Percentiles rank a stretch among this genome's conserved stretches.
These are phyloP conservation scores for Peromyscus californicus DNA, from an alignment of 2,113 vertebrate genomes.

Conservation along the genomic window DNA sequence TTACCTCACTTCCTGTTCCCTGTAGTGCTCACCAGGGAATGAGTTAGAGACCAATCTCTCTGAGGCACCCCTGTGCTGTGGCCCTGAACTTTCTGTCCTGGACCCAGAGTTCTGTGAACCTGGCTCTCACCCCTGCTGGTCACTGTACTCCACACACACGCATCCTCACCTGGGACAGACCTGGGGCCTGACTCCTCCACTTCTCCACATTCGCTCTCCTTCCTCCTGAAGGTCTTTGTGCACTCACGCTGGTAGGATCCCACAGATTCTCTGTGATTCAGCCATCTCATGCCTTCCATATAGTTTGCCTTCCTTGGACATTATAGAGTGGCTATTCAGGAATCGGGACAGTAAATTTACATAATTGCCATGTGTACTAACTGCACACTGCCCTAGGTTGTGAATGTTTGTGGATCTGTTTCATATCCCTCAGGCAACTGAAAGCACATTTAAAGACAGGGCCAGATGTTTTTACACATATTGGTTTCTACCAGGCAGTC, in stretches of 20 bases:
- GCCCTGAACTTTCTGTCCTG: not conserved
- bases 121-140: not conserved
- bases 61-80: not conserved
- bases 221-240: not conserved
- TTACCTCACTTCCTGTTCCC: not conserved
- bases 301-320: not conserved
- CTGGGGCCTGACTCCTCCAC: not conserved
- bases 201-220: not conserved
- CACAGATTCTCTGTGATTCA: not conserved
- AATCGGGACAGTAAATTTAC: not conserved
- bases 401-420: not conserved
- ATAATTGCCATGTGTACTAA: not conserved
- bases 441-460: not conserved
- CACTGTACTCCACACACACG: too few relatives aligned
- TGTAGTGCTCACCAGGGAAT: not conserved
- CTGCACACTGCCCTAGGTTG: not conserved
- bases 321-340: not conserved
- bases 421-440: not conserved
- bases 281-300: not conserved
- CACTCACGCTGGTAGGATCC: not conserved
- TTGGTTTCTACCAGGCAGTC: not conserved
- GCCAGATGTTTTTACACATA: not conserved
- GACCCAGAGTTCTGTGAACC: not conserved
- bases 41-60: not conserved
- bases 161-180: not conserved